phyloP scores from a whole-genome alignment of 2,797 vertebrate genomes.

The Semotilus atromaculatus region DNA sequence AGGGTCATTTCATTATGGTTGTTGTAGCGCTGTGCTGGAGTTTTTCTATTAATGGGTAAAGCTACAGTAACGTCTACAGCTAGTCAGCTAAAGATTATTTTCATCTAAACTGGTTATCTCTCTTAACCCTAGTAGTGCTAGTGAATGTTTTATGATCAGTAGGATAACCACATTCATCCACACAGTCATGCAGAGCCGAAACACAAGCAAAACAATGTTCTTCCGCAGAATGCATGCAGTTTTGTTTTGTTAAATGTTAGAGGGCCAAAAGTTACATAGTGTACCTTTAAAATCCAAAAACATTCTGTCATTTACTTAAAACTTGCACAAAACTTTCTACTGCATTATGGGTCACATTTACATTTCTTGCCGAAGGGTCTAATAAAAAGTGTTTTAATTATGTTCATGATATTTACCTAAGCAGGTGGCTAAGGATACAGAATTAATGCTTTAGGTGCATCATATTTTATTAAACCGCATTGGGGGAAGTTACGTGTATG shows the following conservation, averaged over 20 bases:
- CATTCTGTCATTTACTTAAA: neutral
- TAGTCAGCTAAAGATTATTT: neutral
- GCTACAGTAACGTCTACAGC: neutral
- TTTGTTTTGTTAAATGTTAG: too few relatives aligned
- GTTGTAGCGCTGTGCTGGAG: neutral
- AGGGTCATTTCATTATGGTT: neutral
- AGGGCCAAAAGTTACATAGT: too few relatives aligned
- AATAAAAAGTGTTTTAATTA: slow-evolving; percentile 39
- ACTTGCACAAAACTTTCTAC: neutral
- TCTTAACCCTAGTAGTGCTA: neutral
- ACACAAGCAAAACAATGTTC: neutral
- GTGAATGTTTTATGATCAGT: neutral
- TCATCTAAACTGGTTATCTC: neutral
- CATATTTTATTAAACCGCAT: slow-evolving; percentile 28
- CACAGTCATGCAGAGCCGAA: neutral
- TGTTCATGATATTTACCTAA: slow-evolving; percentile 36
- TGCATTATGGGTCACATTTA: slow-evolving; percentile 5
- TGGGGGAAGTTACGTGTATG: neutral
- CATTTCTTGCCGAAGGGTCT: slow-evolving; percentile 16
- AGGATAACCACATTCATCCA: too few relatives aligned
- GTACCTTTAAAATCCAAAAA: neutral
- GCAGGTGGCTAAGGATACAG: slow-evolving; percentile 8
- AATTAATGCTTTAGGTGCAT: slow-evolving; percentile 29
- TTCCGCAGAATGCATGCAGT: too few relatives aligned
- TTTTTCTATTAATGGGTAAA: neutral